Base-by-base conservation (phyloP, 2,797 vertebrate genomes). In the Otus scops region DNA sequence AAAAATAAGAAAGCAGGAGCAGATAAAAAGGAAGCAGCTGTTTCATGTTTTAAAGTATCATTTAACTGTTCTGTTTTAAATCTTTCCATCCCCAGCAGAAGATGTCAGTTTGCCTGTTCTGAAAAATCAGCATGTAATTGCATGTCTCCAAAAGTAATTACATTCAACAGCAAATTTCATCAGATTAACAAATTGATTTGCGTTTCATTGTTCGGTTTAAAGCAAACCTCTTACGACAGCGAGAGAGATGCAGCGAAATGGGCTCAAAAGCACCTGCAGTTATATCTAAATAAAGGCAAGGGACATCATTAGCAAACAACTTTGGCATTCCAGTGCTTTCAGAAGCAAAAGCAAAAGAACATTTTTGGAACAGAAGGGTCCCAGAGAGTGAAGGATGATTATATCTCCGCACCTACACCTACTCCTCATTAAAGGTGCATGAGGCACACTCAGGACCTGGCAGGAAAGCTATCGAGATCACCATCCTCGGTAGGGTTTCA, bases 161-260 rank as follows among this genome's bases (percentile, higher is more conserved):
- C 93, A 91, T 68, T 83, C 93, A 92, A 91, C 85, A 75, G 94
- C 94, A 96, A 92, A 96, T 93, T 85, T 75, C 89, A 93, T 81
- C 91, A 96, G 95, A 97, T 96, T 93, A 97, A 96, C 94, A 96
- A 97, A 96, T 30, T 92, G 90, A 97, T 97, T 95, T 93, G 89
- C 4, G 12, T 89, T 57, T 79, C 92, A 36, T 85, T 68, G 83
- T 60, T 67, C 8, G 3, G 47, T 70, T 85, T 54, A 10, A 60
- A 69, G 74, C 69, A 23, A 91, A 63, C 41, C 64, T 54, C 74
- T 78, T 41, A 8, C 43, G 30, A 6, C 12, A 15, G 86, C 0
- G 0, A 53, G 65, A 43, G 43, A 56, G 57, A 48, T 18, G 54
- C 20, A 13, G 43, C 0, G 14, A 30, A 14, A 88, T 30, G 30